Base-by-base conservation (phyloP, 2,113 vertebrate genomes). In the Melanotaenia duboulayi region DNA sequence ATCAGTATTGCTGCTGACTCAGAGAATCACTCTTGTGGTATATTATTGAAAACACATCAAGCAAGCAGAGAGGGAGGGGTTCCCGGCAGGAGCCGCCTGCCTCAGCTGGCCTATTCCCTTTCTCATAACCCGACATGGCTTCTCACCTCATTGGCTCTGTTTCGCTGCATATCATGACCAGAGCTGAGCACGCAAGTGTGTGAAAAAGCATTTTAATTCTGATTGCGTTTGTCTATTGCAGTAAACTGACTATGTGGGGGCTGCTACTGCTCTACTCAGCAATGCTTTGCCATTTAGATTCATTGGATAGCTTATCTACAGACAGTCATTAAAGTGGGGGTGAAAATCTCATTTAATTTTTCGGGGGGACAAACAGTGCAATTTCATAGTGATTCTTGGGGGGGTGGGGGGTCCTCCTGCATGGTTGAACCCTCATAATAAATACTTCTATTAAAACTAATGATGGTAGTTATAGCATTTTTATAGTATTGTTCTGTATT, bases 241-340 rank as follows among this genome's bases (percentile, higher is more conserved):
- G 72, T 61, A 40, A 52, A 64, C 22, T 32, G 60, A 37, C 57
- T 25, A 37, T 50, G 74, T 46, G 59, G 74, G 23, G 55, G 54
- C 71, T 59, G 12, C 55, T n/a, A 17, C 61, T 78, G 67, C 73
- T 81, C n/a, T 48, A 32, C 46, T 81, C 63, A 32, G 80, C 4
- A 63, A 54, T 61, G 42, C 67, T 60, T 58, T 71, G 62, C 74
- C 58, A 65, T 63, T 35, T 60, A 66, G 79, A 55, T 70, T 69
- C 17, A 23, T 65, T 62, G 63, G 65, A 11, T 8, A 65, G 69
- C 50, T 56, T 58, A 65, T 74, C 64, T 59, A 65, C 73, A 86
- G 62, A 74, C 55, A 83, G 80, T 76, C 64, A 51, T 77, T 84
- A 73, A 67, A 80, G 74, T n/a, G n/a, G n/a, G n/a, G n/a, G n/a